Conservation (phyloP, 1,140 invertebrate genomes). For the Hycleus cichorii region DNA sequence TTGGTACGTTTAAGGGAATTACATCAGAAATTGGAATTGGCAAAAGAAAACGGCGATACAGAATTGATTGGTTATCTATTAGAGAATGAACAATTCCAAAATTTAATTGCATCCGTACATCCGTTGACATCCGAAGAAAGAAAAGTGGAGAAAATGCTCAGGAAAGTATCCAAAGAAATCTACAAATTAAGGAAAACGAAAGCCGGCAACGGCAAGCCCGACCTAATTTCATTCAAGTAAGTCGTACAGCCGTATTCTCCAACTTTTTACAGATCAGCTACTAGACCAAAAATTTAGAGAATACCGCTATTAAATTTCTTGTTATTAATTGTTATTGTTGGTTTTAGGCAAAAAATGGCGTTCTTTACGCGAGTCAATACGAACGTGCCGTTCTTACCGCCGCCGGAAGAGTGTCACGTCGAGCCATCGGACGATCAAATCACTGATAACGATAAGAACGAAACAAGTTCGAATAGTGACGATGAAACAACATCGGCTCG, state of each 20-base stretch:
- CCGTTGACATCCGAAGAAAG: conserved; percentile 62
- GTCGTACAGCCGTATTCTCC: conserved; percentile 35
- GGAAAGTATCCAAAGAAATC: conserved; percentile 82
- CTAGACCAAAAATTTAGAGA: too few relatives aligned
- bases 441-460: conserved; percentile 14
- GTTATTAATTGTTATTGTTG: conserved; percentile 23
- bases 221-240: conserved; percentile 89
- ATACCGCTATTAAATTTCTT: not conserved
- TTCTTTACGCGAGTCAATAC: conserved; percentile 81
- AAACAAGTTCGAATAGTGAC: not conserved
- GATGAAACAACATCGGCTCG: conserved; percentile 32
- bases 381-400: conserved; percentile 68
- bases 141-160: conserved; percentile 72
- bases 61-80: conserved; percentile 75
- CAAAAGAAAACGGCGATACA: conserved; percentile 67
- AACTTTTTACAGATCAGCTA: too few relatives aligned
- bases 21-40: conserved; percentile 67
- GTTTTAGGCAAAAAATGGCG: conserved; percentile 86
- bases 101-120: conserved; percentile 61
- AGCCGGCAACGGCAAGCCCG: conserved; percentile 81
- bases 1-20: conserved; percentile 71
- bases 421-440: conserved; percentile 17
- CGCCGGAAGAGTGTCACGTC: conserved; percentile 51
- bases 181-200: conserved; percentile 82
- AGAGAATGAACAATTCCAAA: conserved; percentile 78